Evolutionary conservation across 2,888 invertebrate genomes (phyloP).

Genomic region (Tetragnatha montana): DNA sequence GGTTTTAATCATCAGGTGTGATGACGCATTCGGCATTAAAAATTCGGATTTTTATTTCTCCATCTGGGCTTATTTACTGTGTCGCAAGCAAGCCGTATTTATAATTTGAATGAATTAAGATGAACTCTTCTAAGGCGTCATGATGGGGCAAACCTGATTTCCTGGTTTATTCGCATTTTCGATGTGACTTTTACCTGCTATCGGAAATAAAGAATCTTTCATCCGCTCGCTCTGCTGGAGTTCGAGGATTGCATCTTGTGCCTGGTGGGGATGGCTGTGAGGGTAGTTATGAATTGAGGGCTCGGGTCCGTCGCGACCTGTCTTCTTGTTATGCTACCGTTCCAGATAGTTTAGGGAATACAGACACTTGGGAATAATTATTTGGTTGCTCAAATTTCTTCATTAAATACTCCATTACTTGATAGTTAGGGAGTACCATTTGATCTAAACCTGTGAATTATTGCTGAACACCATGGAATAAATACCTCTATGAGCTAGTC

Average conservation of each 20-base stretch:
- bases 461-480: no score
- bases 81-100: background rate
- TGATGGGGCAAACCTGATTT: slow-evolving; percentile 10
- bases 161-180: slow-evolving; percentile 24
- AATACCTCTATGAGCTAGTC: no score
- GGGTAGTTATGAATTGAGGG: background rate
- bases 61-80: background rate
- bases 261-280: background rate
- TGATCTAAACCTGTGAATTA: no score
- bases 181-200: background rate
- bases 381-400: no score
- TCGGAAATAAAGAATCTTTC: background rate
- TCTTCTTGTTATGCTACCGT: no score
- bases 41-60: slow-evolving; percentile 3
- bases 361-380: no score
- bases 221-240: background rate
- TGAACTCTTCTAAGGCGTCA: background rate
- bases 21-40: slow-evolving; percentile 28
- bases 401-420: no score
- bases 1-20: slow-evolving; percentile 23
- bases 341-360: no score
- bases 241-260: background rate
- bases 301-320: no score
- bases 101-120: background rate
- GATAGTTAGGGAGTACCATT: no score